Evolutionary conservation across 2,797 vertebrate species (phyloP).

Genomic region (Bucorvus abyssinicus): DNA sequence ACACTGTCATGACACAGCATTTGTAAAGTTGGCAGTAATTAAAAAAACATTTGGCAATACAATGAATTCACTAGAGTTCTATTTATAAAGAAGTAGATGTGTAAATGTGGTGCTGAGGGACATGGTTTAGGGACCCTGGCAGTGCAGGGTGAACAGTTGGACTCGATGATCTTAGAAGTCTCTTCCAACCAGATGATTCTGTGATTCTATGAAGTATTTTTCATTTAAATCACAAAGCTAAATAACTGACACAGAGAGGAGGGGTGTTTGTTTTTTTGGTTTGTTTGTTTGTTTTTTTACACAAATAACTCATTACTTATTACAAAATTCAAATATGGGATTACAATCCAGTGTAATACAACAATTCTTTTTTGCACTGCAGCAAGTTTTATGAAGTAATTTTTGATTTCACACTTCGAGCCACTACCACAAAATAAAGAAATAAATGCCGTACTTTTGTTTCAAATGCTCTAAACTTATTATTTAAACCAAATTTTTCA

Average conservation of each 20-base stretch:
- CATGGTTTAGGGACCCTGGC: too few species aligned
- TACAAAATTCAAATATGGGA: constrained; percentile 18
- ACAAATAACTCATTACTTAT: background rate
- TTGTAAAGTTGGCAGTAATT: background rate
- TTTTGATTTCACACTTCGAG: background rate
- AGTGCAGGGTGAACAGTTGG: too few species aligned
- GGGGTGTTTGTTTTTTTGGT: too few species aligned
- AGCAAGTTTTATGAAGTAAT: background rate
- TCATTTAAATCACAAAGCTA: background rate
- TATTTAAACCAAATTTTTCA: constrained; percentile 70
- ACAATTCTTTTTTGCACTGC: background rate
- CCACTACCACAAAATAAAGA: background rate
- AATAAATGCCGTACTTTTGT: background rate
- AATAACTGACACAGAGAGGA: background rate
- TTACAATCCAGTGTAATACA: background rate
- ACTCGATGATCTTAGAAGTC: too few species aligned
- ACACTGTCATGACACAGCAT: background rate
- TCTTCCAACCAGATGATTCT: too few species aligned
- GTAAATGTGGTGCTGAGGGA: too few species aligned
- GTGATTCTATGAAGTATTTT: background rate
- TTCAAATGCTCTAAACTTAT: background rate
- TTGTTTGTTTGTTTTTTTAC: too few species aligned
- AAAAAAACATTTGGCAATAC: background rate
- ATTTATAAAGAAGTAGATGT: background rate
- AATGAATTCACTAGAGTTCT: background rate